These are phyloP conservation scores for Centropyge bicolor DNA, from an alignment of 2,797 vertebrate species.

Conservation along the genomic window DNA sequence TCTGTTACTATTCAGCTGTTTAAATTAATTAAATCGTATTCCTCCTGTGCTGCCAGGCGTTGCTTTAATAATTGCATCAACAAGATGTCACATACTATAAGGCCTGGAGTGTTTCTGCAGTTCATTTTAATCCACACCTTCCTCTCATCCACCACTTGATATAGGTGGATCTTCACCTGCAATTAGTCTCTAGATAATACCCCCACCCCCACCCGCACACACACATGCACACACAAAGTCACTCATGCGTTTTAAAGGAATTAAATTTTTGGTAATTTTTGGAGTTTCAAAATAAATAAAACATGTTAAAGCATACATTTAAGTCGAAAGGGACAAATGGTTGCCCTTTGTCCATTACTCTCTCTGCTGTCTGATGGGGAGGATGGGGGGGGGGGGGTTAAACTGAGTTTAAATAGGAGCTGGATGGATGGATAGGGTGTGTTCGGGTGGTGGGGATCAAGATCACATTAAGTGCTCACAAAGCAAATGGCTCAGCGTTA, in stretches of 20 bases:
- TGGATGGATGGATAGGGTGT: slow-evolving; percentile 66
- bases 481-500: slow-evolving; percentile 73
- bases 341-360: slow-evolving; percentile 55
- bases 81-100: slow-evolving; percentile 90
- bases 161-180: slow-evolving; percentile 85
- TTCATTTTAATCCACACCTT: slow-evolving; percentile 89
- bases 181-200: slow-evolving; percentile 92
- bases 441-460: slow-evolving; percentile 59
- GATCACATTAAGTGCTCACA: slow-evolving; percentile 78
- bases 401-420: slow-evolving; percentile 65
- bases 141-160: slow-evolving; percentile 86
- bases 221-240: neutral
- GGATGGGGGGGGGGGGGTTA: slow-evolving; percentile 32
- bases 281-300: slow-evolving; percentile 76
- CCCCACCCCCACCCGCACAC: neutral
- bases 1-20: slow-evolving; percentile 88
- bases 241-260: slow-evolving; percentile 69
- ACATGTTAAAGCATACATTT: slow-evolving; percentile 87
- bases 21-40: slow-evolving; percentile 95
- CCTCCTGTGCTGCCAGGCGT: slow-evolving; percentile 91
- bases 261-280: slow-evolving; percentile 81
- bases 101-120: slow-evolving; percentile 91
- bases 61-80: slow-evolving; percentile 95
- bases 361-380: slow-evolving; percentile 25
- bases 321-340: slow-evolving; percentile 46